Evolutionary conservation across 1,140 invertebrate species (phyloP), one percentile per base, ranked within the genome.

Genomic region (Drosophila miranda): DNA sequence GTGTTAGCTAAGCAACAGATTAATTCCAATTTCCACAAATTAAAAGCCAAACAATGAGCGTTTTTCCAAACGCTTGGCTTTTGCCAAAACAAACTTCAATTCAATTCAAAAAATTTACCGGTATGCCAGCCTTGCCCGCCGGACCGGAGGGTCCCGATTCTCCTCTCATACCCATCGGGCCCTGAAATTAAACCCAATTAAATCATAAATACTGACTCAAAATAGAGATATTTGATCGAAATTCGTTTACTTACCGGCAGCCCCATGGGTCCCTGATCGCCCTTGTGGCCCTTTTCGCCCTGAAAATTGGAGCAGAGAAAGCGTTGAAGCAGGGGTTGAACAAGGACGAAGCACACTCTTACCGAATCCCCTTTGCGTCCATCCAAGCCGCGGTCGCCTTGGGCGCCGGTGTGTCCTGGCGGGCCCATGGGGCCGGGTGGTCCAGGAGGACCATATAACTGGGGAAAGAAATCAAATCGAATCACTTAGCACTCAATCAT

Each of bases 251-350:
- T 95, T 95, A 98, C 97, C 79, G 97, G 97, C 90, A 98, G 93
- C 90, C 97, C 97, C 96, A 98, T 98, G 51, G 97, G 97, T 80
- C 97, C 97, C 51, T 95, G 94, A 92, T 98, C 96, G 55, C 97
- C 97, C 92, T 96, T 97, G 50, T 94, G 93, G 54, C 97, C 97
- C 92, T 97, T 96, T 74, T 96, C 95, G 75, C 97, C 97, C 97
- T 98, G 66, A 13, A 28, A 30, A 19, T 46, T 1, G n/a, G 9
- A 11, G 14, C 2, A 61, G 55, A 30, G 26, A 21, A 34, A 53
- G 30, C 11, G 2, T 5, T 4, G 14, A 26, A 26, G 19, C 19
- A 19, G 23, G 23, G 23, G 5, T 26, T 26, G 23, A 5, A 5
- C 5, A 6, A 70, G 54, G 28, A 3, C 19, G 2, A 19, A 2